Evolutionary conservation across 2,797 vertebrate genomes (phyloP), one percentile per base, ranked within the genome.

Genomic region (Telmatherina bonti): DNA sequence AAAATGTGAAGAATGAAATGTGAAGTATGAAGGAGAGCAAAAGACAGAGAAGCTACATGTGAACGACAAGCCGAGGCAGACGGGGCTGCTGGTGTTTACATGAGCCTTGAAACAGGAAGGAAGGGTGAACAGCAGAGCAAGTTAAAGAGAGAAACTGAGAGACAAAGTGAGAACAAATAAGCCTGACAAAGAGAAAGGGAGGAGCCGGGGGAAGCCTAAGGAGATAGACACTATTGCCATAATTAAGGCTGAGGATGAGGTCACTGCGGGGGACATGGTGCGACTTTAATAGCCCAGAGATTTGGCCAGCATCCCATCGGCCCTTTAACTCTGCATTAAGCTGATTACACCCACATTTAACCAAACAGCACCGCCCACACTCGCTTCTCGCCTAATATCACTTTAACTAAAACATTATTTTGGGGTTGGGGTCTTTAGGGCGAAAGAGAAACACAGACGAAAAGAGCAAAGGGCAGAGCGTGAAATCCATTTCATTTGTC

Each of bases 261-360:
- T 92, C 88, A 90, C 68, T 18, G 80, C 52, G 27, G 49, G 84
- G 91, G 88, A 91, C 85, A 82, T 64, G 79, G 88, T 78, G 81
- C 68, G 72, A 81, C 87, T 90, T 93, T 90, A 91, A 93, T 92
- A 93, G 88, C 88, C 81, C 58, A 80, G 88, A 89, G 92, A 93
- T 93, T 93, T 94, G 92, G 92, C 92, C 63, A 35, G 56, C 69
- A 24, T 90, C 91, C 92, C 92, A 88, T 86, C 77, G 31, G 88
- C 85, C 91, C 90, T 92, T 94, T 93, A 93, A 91, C 90, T 93
- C 91, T 89, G 86, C 91, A 92, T 93, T 92, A 92, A 93, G 90
- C 91, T 92, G 92, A 94, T 94, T 94, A 93, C 89, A 82, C 87
- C 86, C 89, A 91, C 91, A 91, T 91, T 92, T 92, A 93, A 92